A percentile compares a stretch with the other conserved stretches of the same genome.
phyloP scores from a whole-genome alignment of 2,113 vertebrate genomes.

The Microcebus jonahi region DNA sequence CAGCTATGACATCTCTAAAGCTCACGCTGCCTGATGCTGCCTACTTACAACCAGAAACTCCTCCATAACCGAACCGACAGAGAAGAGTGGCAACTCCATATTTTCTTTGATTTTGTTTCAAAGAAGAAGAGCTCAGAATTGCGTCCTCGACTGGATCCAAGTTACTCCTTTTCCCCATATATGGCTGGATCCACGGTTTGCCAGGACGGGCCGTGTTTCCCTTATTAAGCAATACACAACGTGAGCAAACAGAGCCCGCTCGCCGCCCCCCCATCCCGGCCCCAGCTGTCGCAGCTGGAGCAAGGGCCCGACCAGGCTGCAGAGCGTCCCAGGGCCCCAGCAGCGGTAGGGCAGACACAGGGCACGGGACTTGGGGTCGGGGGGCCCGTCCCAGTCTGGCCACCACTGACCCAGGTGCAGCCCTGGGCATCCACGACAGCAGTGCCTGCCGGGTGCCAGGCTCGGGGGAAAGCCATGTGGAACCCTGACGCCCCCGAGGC shows the following conservation, averaged over 20 bases:
- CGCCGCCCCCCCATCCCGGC: not conserved
- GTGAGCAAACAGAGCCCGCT: conserved; percentile 81
- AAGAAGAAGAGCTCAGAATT: conserved; percentile 73
- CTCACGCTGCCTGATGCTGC: conserved; percentile 62
- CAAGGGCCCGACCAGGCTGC: not conserved
- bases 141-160: conserved; percentile 70
- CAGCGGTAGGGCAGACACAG: not conserved
- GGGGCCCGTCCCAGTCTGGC: not conserved
- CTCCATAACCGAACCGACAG: conserved; percentile 63
- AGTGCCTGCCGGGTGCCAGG: not conserved
- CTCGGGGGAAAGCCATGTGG: not conserved
- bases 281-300: conserved; percentile 13
- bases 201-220: conserved; percentile 78
- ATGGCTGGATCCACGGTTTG: conserved; percentile 79
- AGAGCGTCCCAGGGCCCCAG: not conserved
- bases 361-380: not conserved
- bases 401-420: not conserved
- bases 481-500: not conserved
- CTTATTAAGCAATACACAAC: conserved; percentile 85
- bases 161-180: conserved; percentile 85
- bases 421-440: not conserved
- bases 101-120: conserved; percentile 76
- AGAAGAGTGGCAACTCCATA: conserved; percentile 55
- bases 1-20: conserved; percentile 55
- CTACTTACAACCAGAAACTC: conserved; percentile 71